These are phyloP conservation scores for Aphaenogaster rudis DNA, from an alignment of 1,140 invertebrate species.

Conservation along the genomic window DNA sequence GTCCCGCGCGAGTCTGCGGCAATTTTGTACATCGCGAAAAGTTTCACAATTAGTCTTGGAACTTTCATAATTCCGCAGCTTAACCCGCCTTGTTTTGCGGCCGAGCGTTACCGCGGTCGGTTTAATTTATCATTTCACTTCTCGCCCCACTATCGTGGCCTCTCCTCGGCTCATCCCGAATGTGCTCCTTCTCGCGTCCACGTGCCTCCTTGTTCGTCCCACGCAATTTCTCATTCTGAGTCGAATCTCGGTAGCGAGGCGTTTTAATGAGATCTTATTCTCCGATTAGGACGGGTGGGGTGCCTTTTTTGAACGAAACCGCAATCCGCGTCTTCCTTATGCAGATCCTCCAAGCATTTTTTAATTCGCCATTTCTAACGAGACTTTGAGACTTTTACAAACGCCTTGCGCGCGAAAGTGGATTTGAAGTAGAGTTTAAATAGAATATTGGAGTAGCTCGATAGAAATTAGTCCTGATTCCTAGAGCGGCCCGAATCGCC, in stretches of 20 bases:
- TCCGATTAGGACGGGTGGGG: background rate
- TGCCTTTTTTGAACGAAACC: background rate
- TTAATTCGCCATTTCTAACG: background rate
- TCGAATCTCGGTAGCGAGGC: constrained; percentile 21
- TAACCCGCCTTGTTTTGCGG: constrained; percentile 82
- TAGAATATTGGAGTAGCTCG: background rate
- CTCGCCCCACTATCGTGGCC: constrained; percentile 43
- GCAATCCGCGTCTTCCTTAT: background rate
- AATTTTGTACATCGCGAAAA: constrained; percentile 82
- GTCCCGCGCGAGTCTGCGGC: constrained; percentile 57
- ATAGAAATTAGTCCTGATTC: background rate
- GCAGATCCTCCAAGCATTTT: background rate
- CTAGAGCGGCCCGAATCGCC: background rate
- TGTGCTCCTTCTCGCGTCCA: constrained; percentile 3
- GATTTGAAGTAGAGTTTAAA: background rate
- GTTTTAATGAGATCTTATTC: constrained; percentile 27
- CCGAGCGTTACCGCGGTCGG: constrained; percentile 72
- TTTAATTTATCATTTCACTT: constrained; percentile 83
- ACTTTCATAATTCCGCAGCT: constrained; percentile 84
- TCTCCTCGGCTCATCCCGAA: background rate
- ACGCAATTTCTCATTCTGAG: constrained; percentile 22
- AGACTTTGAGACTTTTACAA: background rate
- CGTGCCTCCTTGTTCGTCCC: background rate
- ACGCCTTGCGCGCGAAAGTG: background rate
- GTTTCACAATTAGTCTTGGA: constrained; percentile 85